These are phyloP conservation scores for Axea sp. DNA, from an alignment of 2,888 invertebrate species.

Conservation along the genomic window DNA sequence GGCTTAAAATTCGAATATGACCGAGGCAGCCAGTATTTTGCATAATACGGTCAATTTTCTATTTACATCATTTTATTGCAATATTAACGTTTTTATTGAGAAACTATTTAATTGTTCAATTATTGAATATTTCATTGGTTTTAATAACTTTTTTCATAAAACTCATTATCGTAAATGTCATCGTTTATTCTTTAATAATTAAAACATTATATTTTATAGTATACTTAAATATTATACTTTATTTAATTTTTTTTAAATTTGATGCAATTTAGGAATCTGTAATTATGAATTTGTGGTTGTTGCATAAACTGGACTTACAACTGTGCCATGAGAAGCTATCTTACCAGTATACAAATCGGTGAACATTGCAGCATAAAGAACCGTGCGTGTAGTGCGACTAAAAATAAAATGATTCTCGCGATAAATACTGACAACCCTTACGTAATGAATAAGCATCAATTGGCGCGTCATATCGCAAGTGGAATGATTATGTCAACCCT, in stretches of 20 bases:
- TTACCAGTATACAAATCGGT: slow-evolving; percentile 55
- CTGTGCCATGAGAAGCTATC: slow-evolving; percentile 35
- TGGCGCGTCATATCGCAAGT: slow-evolving; percentile 45
- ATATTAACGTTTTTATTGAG: too few species aligned
- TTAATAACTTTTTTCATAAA: too few species aligned
- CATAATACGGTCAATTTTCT: slow-evolving; percentile 40
- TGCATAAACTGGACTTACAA: slow-evolving; percentile 51
- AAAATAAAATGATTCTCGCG: slow-evolving; percentile 70
- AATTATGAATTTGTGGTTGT: slow-evolving; percentile 18
- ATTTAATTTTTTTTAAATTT: background rate
- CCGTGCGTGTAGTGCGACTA: slow-evolving; percentile 59
- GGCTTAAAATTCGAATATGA: too few species aligned
- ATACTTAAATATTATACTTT: too few species aligned
- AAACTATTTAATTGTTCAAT: too few species aligned
- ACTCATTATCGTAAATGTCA: too few species aligned
- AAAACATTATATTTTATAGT: too few species aligned
- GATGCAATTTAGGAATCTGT: slow-evolving; percentile 4
- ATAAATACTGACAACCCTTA: slow-evolving; percentile 74
- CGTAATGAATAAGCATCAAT: slow-evolving; percentile 76
- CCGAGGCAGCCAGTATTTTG: slow-evolving; percentile 37
- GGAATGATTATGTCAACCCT: slow-evolving; percentile 51
- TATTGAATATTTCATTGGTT: too few species aligned
- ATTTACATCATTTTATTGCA: background rate
- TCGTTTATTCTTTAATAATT: too few species aligned
- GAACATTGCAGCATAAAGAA: slow-evolving; percentile 60